Evolutionary conservation across 2,888 invertebrate species (phyloP), one percentile per base, ranked within the genome.

Genomic region (Congeria kusceri): DNA sequence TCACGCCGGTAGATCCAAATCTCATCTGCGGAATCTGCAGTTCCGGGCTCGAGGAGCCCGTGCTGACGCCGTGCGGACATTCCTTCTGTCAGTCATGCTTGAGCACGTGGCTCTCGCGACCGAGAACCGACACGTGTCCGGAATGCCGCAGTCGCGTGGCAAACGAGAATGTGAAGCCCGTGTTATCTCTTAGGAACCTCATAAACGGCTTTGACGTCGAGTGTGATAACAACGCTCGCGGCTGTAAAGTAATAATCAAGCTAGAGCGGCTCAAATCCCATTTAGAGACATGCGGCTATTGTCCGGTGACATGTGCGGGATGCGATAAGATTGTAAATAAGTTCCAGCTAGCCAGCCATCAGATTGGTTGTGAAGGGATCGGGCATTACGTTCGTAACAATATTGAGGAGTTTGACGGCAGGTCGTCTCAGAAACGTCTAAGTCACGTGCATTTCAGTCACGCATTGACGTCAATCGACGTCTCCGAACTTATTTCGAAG

Each of bases 321-420:
- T 92, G 92, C 77, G 81, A 73, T 25, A 64, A 71, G 23, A 83
- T 78, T 4, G 87, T 92, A 5, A 86, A 84, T 68, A 78, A 88
- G 28, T 79, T 83, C 23, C 87, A 49, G n/a, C 84, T 92, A 23
- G 86, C 91, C 0, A 76, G 84, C 1, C 92, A 92, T 73, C 92
- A 92, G 67, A 86, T 90, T 53, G 64, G 81, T 18, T 92, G 92
- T 70, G 84, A 87, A n/a, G 91, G 85, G 13, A 89, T 92, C 23
- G 94, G 96, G 94, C 94, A 96, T 94, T 94, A 87, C 0, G 64
- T 89, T 23, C 61, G 74, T 13, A 87, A 87, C 23, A 88, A 88
- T 13, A 85, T 85, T 5, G 78, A 83, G 4, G 32, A 32, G 32
- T 32, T 32, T 32, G 32, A 32, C 9, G 32, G n/a, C n/a, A n/a